Base-by-base conservation (phyloP, 30 jellyfish, hydroid and myxozoan genomes). In the Aurelia aurita complex sp. Pacific region DNA sequence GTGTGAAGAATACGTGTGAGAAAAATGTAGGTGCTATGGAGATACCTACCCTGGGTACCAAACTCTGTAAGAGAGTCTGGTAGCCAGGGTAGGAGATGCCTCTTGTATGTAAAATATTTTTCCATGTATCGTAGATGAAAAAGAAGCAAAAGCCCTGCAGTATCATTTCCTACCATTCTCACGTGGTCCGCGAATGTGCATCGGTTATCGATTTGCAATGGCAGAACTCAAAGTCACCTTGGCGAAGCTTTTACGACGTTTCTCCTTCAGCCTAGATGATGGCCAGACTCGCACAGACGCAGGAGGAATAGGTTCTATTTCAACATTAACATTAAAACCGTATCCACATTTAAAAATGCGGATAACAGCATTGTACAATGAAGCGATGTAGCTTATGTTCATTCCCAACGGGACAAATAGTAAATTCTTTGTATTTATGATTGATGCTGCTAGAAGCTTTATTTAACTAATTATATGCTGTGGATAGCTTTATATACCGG, bases 161-260 rank as follows among this genome's bases (percentile, higher is more conserved):
- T 82, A 82, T 79, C 73, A 82, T 19, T 82, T 82, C 62, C 72
- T 82, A 3, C 92, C 92, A 13, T 82, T 82, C 38, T 82, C 92
- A 3, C 75, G 92, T 12, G 92, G 92, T 43, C 92, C 92, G 32
- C 85, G 92, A 29, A 82, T 82, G 92, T 82, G 92, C 73, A 82
- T 82, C 71, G 92, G 92, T 4, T 61, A 70, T 34, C 18, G 92
- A 51, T 82, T 82, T 53, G 92, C 92, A 10, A 69, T 64, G 80
- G 80, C 80, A 13, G 85, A 60, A 59, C 77, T 82, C 40, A 82
- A 82, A 61, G 92, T 82, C 14, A 50, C 73, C 2, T 62, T 82
- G 33, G 92, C 85, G 14, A 82, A 71, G 38, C 16, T 82, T 32
- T 7, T 82, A 43, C 46, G 36, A 19, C 29, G 62, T 32, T 82